phyloP scores from a whole-genome alignment of 2,113 vertebrate genomes.

The Zapornia atra region DNA sequence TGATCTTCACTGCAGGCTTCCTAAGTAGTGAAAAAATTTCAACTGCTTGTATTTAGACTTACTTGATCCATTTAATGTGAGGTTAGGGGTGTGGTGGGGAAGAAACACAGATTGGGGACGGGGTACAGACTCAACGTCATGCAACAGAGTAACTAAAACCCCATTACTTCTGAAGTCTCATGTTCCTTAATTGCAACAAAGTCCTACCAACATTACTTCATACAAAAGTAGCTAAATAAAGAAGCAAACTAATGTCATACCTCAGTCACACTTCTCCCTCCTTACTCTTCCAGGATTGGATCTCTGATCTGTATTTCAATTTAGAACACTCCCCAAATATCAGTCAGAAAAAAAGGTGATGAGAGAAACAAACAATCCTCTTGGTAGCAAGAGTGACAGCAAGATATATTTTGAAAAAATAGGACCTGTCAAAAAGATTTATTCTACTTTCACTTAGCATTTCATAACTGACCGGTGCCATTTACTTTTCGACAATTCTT shows the following conservation, averaged over 20 bases:
- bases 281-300: neutral
- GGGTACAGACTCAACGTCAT: fast-evolving
- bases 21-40: neutral
- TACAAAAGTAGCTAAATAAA: neutral
- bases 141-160: neutral
- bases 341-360: neutral
- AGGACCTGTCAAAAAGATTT: neutral
- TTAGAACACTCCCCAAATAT: neutral
- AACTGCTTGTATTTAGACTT: neutral
- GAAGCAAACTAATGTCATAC: neutral
- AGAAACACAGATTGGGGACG: neutral
- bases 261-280: neutral
- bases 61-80: neutral
- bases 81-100: fast-evolving
- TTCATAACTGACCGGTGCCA: neutral
- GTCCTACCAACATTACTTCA: neutral
- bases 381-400: neutral
- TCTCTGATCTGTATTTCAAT: neutral
- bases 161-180: neutral
- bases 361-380: neutral
- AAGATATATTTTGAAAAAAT: neutral
- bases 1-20: neutral
- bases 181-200: neutral
- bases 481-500: neutral
- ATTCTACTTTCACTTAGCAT: neutral